These are phyloP conservation scores for Matsumurasca onukii DNA, from an alignment of 1,140 invertebrate genomes.

Conservation along the genomic window DNA sequence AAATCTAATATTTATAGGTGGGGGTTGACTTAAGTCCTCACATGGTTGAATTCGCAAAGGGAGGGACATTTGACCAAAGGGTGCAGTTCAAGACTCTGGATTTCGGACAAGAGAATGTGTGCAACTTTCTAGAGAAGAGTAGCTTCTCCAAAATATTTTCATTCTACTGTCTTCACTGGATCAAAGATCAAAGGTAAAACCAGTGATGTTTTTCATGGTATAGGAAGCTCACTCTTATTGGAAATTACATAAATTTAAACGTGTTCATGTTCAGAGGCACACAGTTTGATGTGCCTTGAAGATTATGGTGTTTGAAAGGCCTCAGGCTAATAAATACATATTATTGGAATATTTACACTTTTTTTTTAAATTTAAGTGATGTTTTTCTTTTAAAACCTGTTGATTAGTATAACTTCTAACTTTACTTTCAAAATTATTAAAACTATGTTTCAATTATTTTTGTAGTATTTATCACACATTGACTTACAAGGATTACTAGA, in stretches of 20 bases:
- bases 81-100: constrained; percentile 34
- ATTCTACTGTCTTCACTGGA: constrained; percentile 82
- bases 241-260: no score
- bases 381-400: not conserved
- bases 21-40: constrained; percentile 45
- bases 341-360: no score
- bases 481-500: no score
- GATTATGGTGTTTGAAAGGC: no score
- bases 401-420: not conserved
- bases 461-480: no score
- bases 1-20: constrained; percentile 31
- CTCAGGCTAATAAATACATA: no score
- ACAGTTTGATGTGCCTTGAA: not conserved
- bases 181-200: constrained; percentile 65
- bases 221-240: no score
- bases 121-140: not conserved
- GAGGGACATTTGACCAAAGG: constrained; percentile 40
- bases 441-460: no score
- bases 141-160: constrained; percentile 43
- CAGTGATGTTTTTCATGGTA: constrained; percentile 39
- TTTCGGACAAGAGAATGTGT: constrained; percentile 21
- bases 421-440: no score
- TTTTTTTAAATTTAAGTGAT: not conserved
- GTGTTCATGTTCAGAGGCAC: not conserved
- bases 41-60: constrained; percentile 46